Percentiles rank a stretch among this genome's conserved stretches.
Evolutionary conservation across 2,888 invertebrate genomes (phyloP).

Genomic region (Sarcophaga variegata): DNA sequence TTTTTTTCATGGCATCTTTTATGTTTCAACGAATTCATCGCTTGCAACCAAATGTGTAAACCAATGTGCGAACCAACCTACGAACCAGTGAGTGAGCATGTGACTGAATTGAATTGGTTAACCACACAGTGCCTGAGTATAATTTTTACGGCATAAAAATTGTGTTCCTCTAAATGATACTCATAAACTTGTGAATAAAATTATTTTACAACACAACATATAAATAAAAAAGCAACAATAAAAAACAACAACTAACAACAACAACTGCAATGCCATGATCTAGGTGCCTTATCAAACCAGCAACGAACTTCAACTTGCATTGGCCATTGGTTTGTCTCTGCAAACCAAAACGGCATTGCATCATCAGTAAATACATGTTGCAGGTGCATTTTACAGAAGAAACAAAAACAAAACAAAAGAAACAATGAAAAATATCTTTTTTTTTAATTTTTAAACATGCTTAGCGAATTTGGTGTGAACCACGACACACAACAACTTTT

Average conservation of each 20-base stretch:
- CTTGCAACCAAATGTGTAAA: neutral
- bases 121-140: constrained; percentile 14
- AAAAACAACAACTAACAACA: neutral
- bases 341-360: no score
- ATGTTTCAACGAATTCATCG: neutral
- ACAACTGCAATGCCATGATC: neutral
- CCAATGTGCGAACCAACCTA: neutral
- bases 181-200: constrained; percentile 59
- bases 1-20: constrained; percentile 5
- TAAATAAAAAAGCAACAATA: constrained; percentile 7
- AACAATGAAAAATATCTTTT: neutral
- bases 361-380: neutral
- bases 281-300: constrained; percentile 17
- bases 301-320: neutral
- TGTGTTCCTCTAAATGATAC: constrained; percentile 51
- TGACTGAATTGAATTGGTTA: neutral
- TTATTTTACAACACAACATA: constrained; percentile 44
- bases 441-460: no score
- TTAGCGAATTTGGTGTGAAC: constrained; percentile 36
- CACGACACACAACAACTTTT: constrained; percentile 62
- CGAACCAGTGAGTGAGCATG: neutral
- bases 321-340: neutral
- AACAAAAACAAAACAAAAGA: neutral
- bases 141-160: constrained; percentile 53
- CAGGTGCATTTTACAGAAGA: constrained; percentile 36